Base-by-base conservation (phyloP, 2,113 vertebrate species). In the Odocoileus virginianus region DNA sequence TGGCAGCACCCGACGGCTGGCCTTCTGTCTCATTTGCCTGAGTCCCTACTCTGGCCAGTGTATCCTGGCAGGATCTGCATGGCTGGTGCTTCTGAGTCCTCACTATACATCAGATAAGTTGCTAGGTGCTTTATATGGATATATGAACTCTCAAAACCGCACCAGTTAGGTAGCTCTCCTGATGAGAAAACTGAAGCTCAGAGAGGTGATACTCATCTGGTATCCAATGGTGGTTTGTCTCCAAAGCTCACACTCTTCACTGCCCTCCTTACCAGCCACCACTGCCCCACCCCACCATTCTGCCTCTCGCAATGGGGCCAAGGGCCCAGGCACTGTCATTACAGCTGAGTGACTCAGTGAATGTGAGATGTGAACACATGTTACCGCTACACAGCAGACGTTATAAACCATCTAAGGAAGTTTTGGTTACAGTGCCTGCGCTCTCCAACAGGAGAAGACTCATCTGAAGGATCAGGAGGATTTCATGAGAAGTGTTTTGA, bases 21-120 rank as follows among this genome's bases (percentile, higher is more conserved):
- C 14, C 12, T 82, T 25, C 21, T 14, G n/a, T 36, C 82, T 74
- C 43, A 25, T 50, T 12, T 19, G 36, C 57, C 58, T 55, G 76
- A 76, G 83, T 89, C 16, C 57, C 60, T 43, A 8, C n/a, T 33
- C 87, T 4, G 43, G n/a, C 40, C 33, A 60, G 74, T 21, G 71
- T 1, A 13, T 25, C 28, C 28, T 8, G 8, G 54, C 45, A 47
- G 28, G 64, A 23, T 57, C 8, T 82, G n/a, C 11, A 7, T 4
- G 7, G 85, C 40, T 71, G 43, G 40, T 47, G 33, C 40, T 58
- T 28, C 2, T 33, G 57, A 47, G 57, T 33, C 12, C 28, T 19
- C 9, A 9, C 47, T 15, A 4, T 28, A 64, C 58, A 21, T 36
- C 21, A 30, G 57, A 12, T 45, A 21, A 1, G 0, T 0, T 28